These are phyloP conservation scores for Bugula neritina DNA, from an alignment of 2,888 invertebrate genomes.

Conservation along the genomic window DNA sequence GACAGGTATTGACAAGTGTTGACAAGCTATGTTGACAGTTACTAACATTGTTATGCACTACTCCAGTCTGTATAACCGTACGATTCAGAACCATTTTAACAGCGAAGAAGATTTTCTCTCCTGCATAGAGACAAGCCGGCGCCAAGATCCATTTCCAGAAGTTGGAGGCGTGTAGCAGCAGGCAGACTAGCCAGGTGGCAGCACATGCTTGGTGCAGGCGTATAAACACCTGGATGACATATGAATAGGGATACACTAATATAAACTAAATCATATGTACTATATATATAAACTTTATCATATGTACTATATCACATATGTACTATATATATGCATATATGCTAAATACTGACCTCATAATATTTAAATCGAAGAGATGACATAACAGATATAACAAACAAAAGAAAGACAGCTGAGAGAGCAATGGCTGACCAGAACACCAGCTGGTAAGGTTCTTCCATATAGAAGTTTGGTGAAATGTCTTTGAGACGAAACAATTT, in stretches of 20 bases:
- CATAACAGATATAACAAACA: not conserved
- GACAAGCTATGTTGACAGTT: no score
- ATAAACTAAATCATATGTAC: no score
- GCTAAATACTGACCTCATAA: not conserved
- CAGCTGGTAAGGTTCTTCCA: not conserved
- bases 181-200: conserved; percentile 55
- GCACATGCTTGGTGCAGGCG: not conserved
- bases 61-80: conserved; percentile 9
- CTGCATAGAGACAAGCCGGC: conserved; percentile 71
- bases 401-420: not conserved
- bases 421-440: not conserved
- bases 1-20: no score
- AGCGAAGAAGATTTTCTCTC: conserved; percentile 65
- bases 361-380: not conserved
- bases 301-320: no score
- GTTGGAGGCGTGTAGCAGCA: conserved; percentile 80
- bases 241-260: no score
- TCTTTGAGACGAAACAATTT: not conserved
- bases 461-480: not conserved
- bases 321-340: no score
- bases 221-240: not conserved
- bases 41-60: conserved; percentile 31
- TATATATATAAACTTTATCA: no score
- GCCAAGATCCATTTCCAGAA: conserved; percentile 91
- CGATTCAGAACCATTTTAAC: conserved; percentile 25